phyloP scores from a whole-genome alignment of 2,888 invertebrate genomes.

The Aelia acuminata region DNA sequence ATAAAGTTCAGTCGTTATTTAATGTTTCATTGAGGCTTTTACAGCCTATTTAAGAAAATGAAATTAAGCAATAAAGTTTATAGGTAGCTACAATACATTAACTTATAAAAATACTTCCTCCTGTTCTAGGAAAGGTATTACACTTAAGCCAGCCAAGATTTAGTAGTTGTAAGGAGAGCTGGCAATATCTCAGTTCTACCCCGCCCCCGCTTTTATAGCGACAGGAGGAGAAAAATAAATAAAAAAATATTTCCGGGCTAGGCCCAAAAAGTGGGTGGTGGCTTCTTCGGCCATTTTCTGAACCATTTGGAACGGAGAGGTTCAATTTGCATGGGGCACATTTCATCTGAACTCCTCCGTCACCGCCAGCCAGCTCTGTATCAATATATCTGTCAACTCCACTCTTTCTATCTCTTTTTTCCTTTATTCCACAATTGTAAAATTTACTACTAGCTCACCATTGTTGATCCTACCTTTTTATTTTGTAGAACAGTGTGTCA shows the following conservation, averaged over 20 bases:
- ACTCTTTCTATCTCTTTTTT: neutral
- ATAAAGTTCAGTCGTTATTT: too few relatives aligned
- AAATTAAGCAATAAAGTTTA: too few relatives aligned
- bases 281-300: constrained; percentile 33
- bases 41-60: too few relatives aligned
- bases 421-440: neutral
- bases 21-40: too few relatives aligned
- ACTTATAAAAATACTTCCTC: too few relatives aligned
- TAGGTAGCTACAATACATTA: too few relatives aligned
- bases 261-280: constrained; percentile 22
- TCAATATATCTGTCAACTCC: constrained; percentile 14
- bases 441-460: neutral
- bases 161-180: neutral
- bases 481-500: too few relatives aligned
- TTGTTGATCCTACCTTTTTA: too few relatives aligned
- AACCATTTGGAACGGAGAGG: constrained; percentile 21
- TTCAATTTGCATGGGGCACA: constrained; percentile 36
- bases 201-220: neutral
- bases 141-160: neutral
- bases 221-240: neutral
- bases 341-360: constrained; percentile 27
- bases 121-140: too few relatives aligned
- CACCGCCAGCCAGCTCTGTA: constrained; percentile 26
- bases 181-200: neutral
- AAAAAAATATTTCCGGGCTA: neutral